These are phyloP conservation scores for Andrena chrysosceles DNA, from an alignment of 2,888 invertebrate genomes.

Conservation along the genomic window DNA sequence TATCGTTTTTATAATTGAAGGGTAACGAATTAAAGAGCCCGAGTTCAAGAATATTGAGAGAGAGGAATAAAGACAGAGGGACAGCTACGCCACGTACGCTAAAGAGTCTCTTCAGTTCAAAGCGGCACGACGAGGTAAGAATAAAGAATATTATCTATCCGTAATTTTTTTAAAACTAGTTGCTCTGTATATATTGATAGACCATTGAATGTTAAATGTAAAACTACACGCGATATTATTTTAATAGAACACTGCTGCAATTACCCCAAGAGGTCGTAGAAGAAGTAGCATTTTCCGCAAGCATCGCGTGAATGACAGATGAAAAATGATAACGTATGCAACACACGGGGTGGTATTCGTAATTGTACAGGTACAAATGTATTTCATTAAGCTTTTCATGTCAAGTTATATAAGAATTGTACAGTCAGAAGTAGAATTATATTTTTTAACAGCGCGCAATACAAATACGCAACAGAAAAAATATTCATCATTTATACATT, in stretches of 20 bases:
- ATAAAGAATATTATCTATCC: slow-evolving; percentile 4
- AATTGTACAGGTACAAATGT: slow-evolving; percentile 23
- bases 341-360: neutral
- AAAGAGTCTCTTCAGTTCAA: slow-evolving; percentile 74
- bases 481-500: slow-evolving; percentile 35
- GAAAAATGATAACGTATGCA: slow-evolving; percentile 17
- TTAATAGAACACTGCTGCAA: slow-evolving; percentile 70
- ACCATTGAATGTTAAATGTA: slow-evolving; percentile 2
- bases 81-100: slow-evolving; percentile 79
- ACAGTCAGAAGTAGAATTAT: slow-evolving; percentile 30
- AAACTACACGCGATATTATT: slow-evolving; percentile 33
- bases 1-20: slow-evolving; percentile 59
- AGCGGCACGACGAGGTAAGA: slow-evolving; percentile 80
- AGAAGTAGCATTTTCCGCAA: slow-evolving; percentile 79
- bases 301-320: slow-evolving; percentile 59
- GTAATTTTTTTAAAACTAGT: neutral
- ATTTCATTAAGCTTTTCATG: slow-evolving; percentile 7
- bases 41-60: slow-evolving; percentile 76
- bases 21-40: slow-evolving; percentile 79
- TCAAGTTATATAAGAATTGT: slow-evolving; percentile 35
- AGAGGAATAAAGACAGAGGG: slow-evolving; percentile 78
- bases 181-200: neutral
- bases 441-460: slow-evolving; percentile 1
- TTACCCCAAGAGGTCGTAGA: slow-evolving; percentile 76
- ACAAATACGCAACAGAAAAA: slow-evolving; percentile 35